phyloP scores from a whole-genome alignment of 2,888 invertebrate genomes.

The Acronicta leporina region DNA sequence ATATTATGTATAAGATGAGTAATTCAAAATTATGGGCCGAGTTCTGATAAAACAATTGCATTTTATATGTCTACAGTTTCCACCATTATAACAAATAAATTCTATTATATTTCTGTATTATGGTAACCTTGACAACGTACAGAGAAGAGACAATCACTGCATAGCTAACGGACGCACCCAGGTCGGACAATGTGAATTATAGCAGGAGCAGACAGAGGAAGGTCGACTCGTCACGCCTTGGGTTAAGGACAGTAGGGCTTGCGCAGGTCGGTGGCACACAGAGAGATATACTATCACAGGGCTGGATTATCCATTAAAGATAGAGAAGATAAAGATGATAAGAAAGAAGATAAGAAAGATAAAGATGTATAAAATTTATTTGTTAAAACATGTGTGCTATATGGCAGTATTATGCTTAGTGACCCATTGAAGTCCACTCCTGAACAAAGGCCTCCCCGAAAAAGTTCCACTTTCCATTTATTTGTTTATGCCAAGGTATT shows the following conservation, averaged over 20 bases:
- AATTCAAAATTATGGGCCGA: no score
- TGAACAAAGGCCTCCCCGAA: no score
- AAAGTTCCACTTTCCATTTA: no score
- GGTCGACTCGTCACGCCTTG: slow-evolving; percentile 87
- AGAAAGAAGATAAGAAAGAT: no score
- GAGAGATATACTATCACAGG: slow-evolving; percentile 27
- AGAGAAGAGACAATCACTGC: slow-evolving; percentile 88
- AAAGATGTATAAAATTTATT: no score
- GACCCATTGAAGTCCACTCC: no score
- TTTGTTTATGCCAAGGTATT: no score
- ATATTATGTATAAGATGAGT: no score
- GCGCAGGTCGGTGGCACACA: slow-evolving; percentile 33
- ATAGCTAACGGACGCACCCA: slow-evolving; percentile 85
- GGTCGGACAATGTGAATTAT: slow-evolving; percentile 81
- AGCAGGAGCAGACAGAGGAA: slow-evolving; percentile 78
- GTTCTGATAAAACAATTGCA: neutral
- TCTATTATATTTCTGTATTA: slow-evolving; percentile 44
- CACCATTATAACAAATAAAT: neutral
- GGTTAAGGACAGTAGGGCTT: slow-evolving; percentile 82
- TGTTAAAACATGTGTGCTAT: no score
- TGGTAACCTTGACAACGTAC: slow-evolving; percentile 76
- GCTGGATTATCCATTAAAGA: no score
- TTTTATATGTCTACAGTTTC: neutral
- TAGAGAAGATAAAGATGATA: no score
- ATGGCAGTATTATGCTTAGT: no score